Evolutionary conservation across 2,888 invertebrate species (phyloP).

Genomic region (Drosophila lutescens): DNA sequence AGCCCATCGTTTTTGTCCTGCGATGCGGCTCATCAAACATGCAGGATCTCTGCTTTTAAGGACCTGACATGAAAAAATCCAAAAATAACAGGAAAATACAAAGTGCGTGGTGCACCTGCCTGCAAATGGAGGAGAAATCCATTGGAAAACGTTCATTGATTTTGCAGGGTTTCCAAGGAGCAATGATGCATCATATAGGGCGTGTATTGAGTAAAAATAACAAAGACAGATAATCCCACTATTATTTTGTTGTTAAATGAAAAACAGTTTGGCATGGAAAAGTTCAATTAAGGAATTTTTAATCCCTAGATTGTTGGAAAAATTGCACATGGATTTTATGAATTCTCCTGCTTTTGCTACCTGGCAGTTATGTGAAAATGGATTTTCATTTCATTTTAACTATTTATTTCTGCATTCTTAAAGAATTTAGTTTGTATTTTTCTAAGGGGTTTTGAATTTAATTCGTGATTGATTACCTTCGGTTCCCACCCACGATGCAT

Average conservation of each 20-base stretch:
- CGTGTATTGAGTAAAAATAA: slow-evolving; percentile 3
- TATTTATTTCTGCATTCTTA: too few relatives aligned
- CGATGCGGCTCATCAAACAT: slow-evolving; percentile 15
- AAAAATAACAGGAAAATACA: slow-evolving; percentile 10
- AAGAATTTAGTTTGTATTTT: too few relatives aligned
- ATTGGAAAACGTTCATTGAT: slow-evolving; percentile 21
- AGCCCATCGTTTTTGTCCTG: slow-evolving; percentile 18
- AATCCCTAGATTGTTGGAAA: background rate
- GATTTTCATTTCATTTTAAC: too few relatives aligned
- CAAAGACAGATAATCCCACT: background rate
- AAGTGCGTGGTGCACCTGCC: slow-evolving; percentile 33
- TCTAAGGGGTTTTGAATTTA: too few relatives aligned
- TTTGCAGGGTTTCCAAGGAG: slow-evolving; percentile 9
- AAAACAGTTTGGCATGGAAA: background rate
- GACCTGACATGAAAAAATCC: slow-evolving; percentile 27
- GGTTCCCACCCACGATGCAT: background rate
- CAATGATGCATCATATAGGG: slow-evolving; percentile 28
- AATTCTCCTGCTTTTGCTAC: background rate
- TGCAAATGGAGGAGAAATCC: slow-evolving; percentile 16
- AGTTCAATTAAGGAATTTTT: background rate
- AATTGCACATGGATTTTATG: background rate
- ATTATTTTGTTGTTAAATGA: background rate
- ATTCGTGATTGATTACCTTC: background rate
- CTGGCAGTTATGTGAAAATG: background rate
- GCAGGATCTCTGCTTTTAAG: slow-evolving; percentile 17